phyloP scores from a whole-genome alignment of 2,888 invertebrate species.

The Netelia inedita region DNA sequence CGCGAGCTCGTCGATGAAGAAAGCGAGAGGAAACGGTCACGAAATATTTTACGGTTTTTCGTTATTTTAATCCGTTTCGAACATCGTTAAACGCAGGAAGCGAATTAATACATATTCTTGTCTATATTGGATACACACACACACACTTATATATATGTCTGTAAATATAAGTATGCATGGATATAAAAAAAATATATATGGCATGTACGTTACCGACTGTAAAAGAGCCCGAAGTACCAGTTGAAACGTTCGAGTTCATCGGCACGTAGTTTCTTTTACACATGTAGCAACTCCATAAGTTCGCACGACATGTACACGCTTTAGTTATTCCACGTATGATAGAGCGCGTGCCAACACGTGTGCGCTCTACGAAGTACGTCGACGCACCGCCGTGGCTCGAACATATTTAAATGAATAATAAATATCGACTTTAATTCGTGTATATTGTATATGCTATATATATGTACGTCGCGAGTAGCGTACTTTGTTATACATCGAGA shows the following conservation, averaged over 20 bases:
- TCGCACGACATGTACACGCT: conserved; percentile 33
- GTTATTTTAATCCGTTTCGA: not conserved
- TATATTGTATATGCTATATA: not conserved
- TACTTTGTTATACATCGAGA: not conserved
- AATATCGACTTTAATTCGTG: not conserved
- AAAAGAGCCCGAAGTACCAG: conserved; percentile 26
- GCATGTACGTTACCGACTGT: not conserved
- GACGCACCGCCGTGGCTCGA: too few species aligned
- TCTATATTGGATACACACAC: too few species aligned
- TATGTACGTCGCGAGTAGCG: not conserved
- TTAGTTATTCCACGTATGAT: conserved; percentile 58
- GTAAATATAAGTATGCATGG: not conserved
- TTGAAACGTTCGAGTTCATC: conserved; percentile 59
- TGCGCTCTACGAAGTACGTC: not conserved
- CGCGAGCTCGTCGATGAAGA: conserved; percentile 33
- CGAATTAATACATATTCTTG: conserved; percentile 25
- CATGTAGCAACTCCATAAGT: conserved; percentile 63
- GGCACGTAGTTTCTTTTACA: conserved; percentile 66
- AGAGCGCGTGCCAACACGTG: conserved; percentile 60
- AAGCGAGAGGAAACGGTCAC: conserved; percentile 33
- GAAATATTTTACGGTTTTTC: conserved; percentile 19
- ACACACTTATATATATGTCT: not conserved
- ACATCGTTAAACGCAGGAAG: conserved; percentile 31
- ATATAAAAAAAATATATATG: conserved; percentile 9
- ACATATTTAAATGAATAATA: too few species aligned